phyloP scores from a whole-genome alignment of 2,888 invertebrate species.

The Penaeus monodon region DNA sequence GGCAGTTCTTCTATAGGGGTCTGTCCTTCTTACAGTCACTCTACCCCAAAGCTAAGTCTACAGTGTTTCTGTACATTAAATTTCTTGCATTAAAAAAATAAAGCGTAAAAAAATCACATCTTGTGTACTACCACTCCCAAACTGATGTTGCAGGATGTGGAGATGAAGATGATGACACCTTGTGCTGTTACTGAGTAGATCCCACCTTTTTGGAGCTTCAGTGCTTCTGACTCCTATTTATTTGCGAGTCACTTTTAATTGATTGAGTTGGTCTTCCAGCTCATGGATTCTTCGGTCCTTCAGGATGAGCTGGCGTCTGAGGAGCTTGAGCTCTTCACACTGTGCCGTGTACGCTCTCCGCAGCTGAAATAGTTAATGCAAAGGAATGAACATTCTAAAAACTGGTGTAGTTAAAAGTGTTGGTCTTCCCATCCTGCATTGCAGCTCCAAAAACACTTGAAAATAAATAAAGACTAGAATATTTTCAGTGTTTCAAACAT shows the following conservation, averaged over 20 bases:
- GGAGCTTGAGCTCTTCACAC: conserved; percentile 62
- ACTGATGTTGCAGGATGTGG: background rate
- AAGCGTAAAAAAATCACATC: background rate
- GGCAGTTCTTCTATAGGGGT: background rate
- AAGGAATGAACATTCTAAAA: background rate
- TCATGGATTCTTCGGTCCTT: conserved; percentile 58
- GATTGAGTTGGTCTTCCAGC: conserved; percentile 57
- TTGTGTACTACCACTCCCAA: background rate
- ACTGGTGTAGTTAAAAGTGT: background rate
- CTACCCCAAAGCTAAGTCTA: conserved; percentile 8
- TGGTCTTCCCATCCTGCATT: too few species aligned
- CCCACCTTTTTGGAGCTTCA: background rate
- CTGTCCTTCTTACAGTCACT: background rate
- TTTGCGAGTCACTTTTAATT: conserved; percentile 31
- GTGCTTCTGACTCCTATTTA: background rate
- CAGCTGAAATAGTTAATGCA: conserved; percentile 23
- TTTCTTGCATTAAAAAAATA: background rate
- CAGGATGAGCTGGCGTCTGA: conserved; percentile 57
- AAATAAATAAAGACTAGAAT: too few species aligned
- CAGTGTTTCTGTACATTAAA: conserved; percentile 25
- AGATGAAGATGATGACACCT: background rate
- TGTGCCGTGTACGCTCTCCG: conserved; percentile 61
- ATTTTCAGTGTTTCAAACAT: too few species aligned
- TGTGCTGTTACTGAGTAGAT: background rate
- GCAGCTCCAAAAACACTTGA: too few species aligned